Percentiles rank a stretch among this genome's conserved stretches.
phyloP scores from a whole-genome alignment of 2,797 vertebrate species.

The Micrastur ruficollis region DNA sequence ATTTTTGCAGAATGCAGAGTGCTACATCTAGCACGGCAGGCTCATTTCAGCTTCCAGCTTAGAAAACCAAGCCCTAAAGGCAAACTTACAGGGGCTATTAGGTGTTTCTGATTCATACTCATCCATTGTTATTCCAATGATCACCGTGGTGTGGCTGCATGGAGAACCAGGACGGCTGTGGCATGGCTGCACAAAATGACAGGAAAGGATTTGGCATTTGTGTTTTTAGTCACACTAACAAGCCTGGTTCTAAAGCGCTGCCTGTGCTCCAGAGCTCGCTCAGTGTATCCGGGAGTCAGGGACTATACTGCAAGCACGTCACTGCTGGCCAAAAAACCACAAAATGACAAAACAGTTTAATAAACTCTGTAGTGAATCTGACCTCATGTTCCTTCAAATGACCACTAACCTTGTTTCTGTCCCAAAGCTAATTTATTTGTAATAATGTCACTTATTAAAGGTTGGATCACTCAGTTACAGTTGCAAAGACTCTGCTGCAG shows the following conservation, averaged over 20 bases:
- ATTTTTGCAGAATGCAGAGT: background rate
- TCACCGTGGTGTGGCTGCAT: background rate
- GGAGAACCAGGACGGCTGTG: background rate
- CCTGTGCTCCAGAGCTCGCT: background rate
- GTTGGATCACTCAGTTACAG: background rate
- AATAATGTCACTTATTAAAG: background rate
- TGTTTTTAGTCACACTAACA: background rate
- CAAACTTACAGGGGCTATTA: background rate
- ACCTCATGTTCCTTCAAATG: background rate
- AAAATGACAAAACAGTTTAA: background rate
- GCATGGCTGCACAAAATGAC: background rate
- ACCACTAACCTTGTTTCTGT: background rate
- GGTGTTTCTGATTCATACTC: background rate
- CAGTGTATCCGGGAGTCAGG: background rate
- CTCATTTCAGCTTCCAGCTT: background rate
- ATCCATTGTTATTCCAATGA: background rate
- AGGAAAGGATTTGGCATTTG: background rate
- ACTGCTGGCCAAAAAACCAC: background rate
- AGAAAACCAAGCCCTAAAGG: background rate
- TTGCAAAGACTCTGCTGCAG: background rate
- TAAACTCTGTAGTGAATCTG: background rate
- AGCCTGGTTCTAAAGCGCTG: background rate
- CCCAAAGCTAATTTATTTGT: background rate
- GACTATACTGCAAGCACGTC: background rate
- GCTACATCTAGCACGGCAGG: background rate